These are phyloP conservation scores for Trypoxylon attenuatum DNA, from an alignment of 2,888 invertebrate genomes.

Conservation along the genomic window DNA sequence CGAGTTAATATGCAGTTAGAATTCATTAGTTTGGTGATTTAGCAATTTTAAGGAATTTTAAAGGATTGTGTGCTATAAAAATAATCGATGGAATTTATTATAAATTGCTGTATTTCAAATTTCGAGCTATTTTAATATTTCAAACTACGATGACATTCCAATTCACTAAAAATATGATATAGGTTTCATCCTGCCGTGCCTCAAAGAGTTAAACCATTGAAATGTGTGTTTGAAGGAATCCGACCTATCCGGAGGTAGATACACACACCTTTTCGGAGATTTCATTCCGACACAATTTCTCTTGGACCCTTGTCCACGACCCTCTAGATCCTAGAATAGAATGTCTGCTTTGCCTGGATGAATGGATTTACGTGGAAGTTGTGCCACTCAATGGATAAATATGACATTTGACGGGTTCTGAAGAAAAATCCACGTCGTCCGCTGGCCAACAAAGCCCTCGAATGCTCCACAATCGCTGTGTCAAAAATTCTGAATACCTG, in stretches of 20 bases:
- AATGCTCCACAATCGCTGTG: slow-evolving; percentile 12
- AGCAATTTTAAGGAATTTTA: no score
- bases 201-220: no score
- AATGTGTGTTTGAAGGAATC: no score
- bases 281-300: background rate
- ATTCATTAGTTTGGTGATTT: no score
- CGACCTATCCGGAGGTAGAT: background rate
- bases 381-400: slow-evolving; percentile 1
- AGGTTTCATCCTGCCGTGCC: no score
- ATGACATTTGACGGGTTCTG: slow-evolving; percentile 8
- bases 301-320: background rate
- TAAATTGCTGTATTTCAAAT: no score
- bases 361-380: slow-evolving; percentile 2
- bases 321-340: background rate
- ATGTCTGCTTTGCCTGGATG: slow-evolving; percentile 24
- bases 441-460: background rate
- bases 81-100: no score
- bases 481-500: slow-evolving; percentile 24
- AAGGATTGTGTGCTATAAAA: no score
- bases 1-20: no score
- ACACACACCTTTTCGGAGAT: background rate
- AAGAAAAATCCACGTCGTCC: slow-evolving; percentile 27
- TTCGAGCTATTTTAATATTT: no score
- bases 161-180: no score
- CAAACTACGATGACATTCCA: no score